Percentiles rank a stretch among this genome's conserved stretches.
phyloP scores from a whole-genome alignment of 2,888 invertebrate species.

The Orchesellides sinensis region DNA sequence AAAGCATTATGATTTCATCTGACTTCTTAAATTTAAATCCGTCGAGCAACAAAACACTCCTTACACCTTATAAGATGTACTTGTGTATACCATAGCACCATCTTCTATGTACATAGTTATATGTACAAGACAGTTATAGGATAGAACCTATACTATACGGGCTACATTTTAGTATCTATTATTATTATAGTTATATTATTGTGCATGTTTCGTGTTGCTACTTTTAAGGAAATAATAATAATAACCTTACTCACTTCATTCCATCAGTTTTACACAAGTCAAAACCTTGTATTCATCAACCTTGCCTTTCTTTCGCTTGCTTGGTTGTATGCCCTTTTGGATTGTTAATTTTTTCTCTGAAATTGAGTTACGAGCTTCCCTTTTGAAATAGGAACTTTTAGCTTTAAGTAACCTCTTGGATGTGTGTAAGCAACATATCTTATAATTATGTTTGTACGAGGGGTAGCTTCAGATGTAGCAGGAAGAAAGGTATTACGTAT shows the following conservation, averaged over 20 bases:
- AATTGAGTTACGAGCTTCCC: constrained; percentile 64
- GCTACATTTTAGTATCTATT: background rate
- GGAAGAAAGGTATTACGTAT: constrained; percentile 65
- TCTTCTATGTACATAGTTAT: background rate
- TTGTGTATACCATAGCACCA: constrained; percentile 8
- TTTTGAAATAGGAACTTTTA: constrained; percentile 52
- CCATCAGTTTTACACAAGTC: constrained; percentile 36
- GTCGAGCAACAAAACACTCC: constrained; percentile 26
- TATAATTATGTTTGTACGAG: constrained; percentile 9
- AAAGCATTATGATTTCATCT: constrained; percentile 29
- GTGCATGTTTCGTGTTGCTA: constrained; percentile 4
- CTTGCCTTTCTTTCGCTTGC: constrained; percentile 35
- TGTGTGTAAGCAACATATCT: background rate
- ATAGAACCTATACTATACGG: background rate
- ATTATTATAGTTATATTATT: background rate
- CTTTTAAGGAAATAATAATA: constrained; percentile 59
- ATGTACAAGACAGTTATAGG: constrained; percentile 6
- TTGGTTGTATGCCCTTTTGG: constrained; percentile 15
- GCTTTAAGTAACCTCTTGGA: constrained; percentile 34
- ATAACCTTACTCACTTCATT: constrained; percentile 49
- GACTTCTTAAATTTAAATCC: constrained; percentile 29
- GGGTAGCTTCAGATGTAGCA: constrained; percentile 52
- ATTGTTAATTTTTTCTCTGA: constrained; percentile 52
- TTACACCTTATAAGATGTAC: constrained; percentile 33
- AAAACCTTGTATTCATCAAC: constrained; percentile 47